Evolutionary conservation across 1,140 invertebrate genomes (phyloP).

Genomic region (Forficula auricularia): DNA sequence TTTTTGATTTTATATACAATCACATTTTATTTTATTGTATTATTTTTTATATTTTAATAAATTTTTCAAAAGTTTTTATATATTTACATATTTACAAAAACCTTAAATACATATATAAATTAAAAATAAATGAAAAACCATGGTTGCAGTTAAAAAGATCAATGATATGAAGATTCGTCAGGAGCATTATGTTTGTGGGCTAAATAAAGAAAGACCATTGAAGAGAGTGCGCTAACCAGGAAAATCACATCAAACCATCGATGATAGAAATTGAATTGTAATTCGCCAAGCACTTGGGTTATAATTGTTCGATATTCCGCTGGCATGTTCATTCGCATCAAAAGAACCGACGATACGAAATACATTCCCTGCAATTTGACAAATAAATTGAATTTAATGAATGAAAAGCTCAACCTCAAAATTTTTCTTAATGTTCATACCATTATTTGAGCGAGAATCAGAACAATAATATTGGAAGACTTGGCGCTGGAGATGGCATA

Average conservation of each 20-base stretch:
- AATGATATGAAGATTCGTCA: too few species aligned
- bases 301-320: constrained; percentile 93
- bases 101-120: too few species aligned
- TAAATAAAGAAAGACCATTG: constrained; percentile 87
- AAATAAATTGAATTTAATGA: constrained; percentile 14
- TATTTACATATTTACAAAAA: too few species aligned
- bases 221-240: constrained; percentile 86
- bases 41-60: too few species aligned
- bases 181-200: constrained; percentile 56
- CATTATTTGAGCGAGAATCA: constrained; percentile 96
- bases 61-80: too few species aligned
- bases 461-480: constrained; percentile 95
- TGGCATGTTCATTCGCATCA: constrained; percentile 99
- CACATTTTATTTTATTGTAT: too few species aligned
- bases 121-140: too few species aligned
- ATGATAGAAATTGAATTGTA: constrained; percentile 99
- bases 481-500: constrained; percentile 99
- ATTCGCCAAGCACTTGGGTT: constrained; percentile 89
- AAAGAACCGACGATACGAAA: constrained; percentile 91
- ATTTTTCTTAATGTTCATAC: constrained; percentile 25
- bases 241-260: constrained; percentile 99
- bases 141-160: too few species aligned
- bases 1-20: too few species aligned
- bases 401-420: constrained; percentile 3
- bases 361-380: constrained; percentile 76